phyloP scores from a whole-genome alignment of 2,888 invertebrate genomes.

The Clusia tigrina region DNA sequence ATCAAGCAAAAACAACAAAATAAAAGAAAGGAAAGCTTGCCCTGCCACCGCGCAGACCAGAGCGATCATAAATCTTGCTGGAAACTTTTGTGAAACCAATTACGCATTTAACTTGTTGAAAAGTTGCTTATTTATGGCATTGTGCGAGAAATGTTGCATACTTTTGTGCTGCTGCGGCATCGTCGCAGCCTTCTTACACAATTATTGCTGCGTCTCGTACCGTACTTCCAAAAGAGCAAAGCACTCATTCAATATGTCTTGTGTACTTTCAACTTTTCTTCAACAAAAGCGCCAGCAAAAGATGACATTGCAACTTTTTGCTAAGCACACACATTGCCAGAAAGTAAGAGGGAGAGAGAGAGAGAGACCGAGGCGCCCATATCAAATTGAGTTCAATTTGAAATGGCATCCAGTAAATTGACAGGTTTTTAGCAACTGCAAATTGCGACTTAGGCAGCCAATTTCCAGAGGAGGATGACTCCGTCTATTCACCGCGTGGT shows the following conservation, averaged over 20 bases:
- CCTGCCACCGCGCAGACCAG: constrained; percentile 43
- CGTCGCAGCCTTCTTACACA: not conserved
- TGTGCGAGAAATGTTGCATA: constrained; percentile 16
- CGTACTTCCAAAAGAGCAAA: no score
- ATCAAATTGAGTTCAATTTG: not conserved
- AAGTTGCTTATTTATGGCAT: constrained; percentile 42
- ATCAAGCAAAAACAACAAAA: constrained; percentile 48
- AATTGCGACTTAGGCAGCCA: not conserved
- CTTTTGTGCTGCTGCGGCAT: not conserved
- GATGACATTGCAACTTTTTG: constrained; percentile 8
- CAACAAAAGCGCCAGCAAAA: not conserved
- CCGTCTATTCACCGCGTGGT: not conserved
- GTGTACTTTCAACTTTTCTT: not conserved
- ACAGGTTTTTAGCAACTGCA: constrained; percentile 10
- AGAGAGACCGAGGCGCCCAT: no score
- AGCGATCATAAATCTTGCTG: constrained; percentile 52
- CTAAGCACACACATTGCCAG: no score
- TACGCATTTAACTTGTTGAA: constrained; percentile 28
- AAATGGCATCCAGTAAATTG: constrained; percentile 4
- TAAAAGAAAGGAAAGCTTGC: constrained; percentile 44
- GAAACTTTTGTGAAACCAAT: constrained; percentile 15
- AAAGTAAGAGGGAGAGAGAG: no score
- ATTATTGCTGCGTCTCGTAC: not conserved
- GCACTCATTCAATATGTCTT: constrained; percentile 19
- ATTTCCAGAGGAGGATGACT: not conserved